Base-by-base conservation (phyloP, 2,888 invertebrate genomes). In the Platycnemis pennipes region DNA sequence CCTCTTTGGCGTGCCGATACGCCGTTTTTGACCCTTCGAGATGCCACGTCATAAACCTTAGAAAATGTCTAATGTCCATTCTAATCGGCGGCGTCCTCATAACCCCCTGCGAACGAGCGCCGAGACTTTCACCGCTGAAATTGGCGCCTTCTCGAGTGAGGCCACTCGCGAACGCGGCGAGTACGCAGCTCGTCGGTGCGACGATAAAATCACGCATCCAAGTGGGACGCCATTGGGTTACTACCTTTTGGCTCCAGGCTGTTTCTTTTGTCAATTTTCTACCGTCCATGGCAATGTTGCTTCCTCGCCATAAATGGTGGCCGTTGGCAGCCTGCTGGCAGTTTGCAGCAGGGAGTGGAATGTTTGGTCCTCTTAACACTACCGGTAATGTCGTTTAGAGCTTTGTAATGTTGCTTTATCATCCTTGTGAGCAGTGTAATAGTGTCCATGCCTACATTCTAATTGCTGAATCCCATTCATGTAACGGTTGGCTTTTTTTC, bases 41-140 rank as follows among this genome's bases (percentile, higher is more conserved):
- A 56, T 56, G 37, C 91, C 91, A 56, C 91, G 44, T 91, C 91
- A n/a, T 91, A 69, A 91, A 91, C 63, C 56, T 44, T n/a, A 42
- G 87, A n/a, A 87, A 46, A 46, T 16, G 44, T 44, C 44, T 44
- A 86, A 42, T 22, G 86, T 86, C 26, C 53, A 56, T 37, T 89
- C 42, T 88, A 45, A 31, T 56, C 89, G 49, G 89, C 42, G 56
- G 89, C 89, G n/a, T 56, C 31, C 56, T 49, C 31, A 49, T 31
- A n/a, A 22, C 63, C 63, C 63, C 63, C 26, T n/a, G 63, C 22
- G n/a, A 63, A n/a, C 26, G 49, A 49, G 0, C 69, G 69, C 13
- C 2, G 8, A 11, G 13, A 77, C 77, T 77, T 77, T 77, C 77
- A 37, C 77, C 77, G 37, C 77, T 77, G 11, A 77, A 77, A 37